Evolutionary conservation across 2,113 vertebrate species (phyloP), one percentile per base, ranked within the genome.

Genomic region (Sigmodon hispidus): DNA sequence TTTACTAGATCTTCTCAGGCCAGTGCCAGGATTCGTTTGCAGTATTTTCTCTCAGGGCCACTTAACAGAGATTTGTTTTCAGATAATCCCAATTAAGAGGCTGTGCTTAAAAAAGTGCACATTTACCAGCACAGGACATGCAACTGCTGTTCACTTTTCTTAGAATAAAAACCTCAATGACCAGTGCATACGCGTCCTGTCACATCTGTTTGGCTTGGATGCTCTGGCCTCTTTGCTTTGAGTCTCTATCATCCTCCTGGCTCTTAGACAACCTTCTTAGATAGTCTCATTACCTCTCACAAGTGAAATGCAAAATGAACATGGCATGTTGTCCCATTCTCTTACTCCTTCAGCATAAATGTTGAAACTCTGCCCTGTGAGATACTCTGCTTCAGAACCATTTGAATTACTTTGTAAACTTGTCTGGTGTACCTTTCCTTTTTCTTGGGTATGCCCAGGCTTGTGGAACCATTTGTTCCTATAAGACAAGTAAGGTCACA

Each of bases 11-110:
- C 31, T 87, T 92, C 76, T 89, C 65, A 67, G 75, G 48, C 17
- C 40, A 92, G 65, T 50, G 85, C 76, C 90, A 88, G 72, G 40
- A 52, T 92, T 67, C 10, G 1, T 67, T 73, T 92, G n/a, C 80
- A 59, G 36, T 91, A 67, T 76, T 91, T 89, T 93, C 72, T 94
- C 76, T 81, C 57, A 31, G 22, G 59, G 52, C 81, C n/a, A 67
- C 52, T 90, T n/a, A 72, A 61, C 75, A 52, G 34, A 40, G 93
- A 43, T 92, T 96, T 85, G 72, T 94, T 97, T 87, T 55, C 69
- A 43, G 43, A 13, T 92, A 91, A 92, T 85, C 79, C 88, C n/a
- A 90, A 26, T 81, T 88, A 87, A 85, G 31, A 90, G 34, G 76
- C 86, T 48, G 50, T 59, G 0, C 73, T 70, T 92, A 77, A 22